Evolutionary conservation across 2,797 vertebrate species (phyloP).

Genomic region (Tenualosa thibaudeaui): DNA sequence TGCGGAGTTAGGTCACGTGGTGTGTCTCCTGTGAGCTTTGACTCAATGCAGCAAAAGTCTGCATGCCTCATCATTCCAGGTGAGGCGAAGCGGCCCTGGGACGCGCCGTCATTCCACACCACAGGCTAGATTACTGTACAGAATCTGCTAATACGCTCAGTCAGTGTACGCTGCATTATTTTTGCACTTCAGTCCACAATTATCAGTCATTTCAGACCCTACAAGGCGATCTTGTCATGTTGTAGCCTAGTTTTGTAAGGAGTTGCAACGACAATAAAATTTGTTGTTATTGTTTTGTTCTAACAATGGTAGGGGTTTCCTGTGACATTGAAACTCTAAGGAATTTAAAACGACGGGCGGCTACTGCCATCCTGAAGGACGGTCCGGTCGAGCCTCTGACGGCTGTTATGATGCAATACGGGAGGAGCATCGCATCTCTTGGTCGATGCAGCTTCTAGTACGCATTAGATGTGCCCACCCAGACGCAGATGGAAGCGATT

Average conservation of each 20-base stretch:
- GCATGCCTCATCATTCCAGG: conserved; percentile 58
- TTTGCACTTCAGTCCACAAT: not conserved
- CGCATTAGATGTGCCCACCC: not conserved
- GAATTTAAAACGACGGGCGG: not conserved
- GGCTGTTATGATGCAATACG: conserved; percentile 47
- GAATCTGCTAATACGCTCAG: not conserved
- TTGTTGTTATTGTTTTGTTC: not conserved
- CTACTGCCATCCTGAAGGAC: conserved; percentile 52
- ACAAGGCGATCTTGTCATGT: no score
- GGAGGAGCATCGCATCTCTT: conserved; percentile 42
- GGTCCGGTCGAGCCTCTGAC: conserved; percentile 29
- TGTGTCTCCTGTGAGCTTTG: conserved; percentile 62
- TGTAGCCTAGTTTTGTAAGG: not conserved
- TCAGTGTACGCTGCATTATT: no score
- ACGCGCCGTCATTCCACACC: not conserved
- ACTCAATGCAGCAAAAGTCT: conserved; percentile 78
- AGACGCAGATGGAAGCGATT: conserved; percentile 16
- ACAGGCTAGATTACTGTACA: not conserved
- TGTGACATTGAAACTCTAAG: not conserved
- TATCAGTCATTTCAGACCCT: not conserved
- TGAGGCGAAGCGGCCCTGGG: conserved; percentile 52
- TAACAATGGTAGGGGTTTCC: not conserved
- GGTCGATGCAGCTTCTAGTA: not conserved
- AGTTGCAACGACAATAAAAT: not conserved
- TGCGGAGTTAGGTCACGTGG: conserved; percentile 72